Percentiles rank a stretch among this genome's conserved stretches.
Conservation (phyloP, 2,797 vertebrate genomes). For the Sebastes nivosus region DNA sequence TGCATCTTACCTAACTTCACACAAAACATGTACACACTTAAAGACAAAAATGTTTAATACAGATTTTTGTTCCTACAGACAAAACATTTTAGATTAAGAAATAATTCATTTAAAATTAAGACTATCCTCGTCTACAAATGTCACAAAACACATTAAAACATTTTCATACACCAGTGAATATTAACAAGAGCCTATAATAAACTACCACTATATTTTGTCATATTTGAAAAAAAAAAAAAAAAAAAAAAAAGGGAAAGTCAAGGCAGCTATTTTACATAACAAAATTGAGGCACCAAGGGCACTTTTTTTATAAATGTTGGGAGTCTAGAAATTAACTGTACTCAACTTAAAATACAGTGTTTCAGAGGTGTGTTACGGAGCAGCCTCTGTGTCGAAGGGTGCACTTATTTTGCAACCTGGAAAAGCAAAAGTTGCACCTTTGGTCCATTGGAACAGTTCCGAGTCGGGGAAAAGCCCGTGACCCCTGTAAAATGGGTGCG, state of each 20-base stretch:
- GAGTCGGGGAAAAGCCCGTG: neutral
- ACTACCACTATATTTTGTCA: conserved; percentile 37
- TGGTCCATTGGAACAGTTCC: conserved; percentile 61
- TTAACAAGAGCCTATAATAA: conserved; percentile 63
- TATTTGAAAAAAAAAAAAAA: conserved; percentile 10
- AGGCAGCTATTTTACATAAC: conserved; percentile 65
- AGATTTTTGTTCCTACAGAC: conserved; percentile 38
- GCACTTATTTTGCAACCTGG: conserved; percentile 6
- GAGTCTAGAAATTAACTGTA: conserved; percentile 24
- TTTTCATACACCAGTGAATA: conserved; percentile 56
- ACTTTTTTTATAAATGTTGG: conserved; percentile 23
- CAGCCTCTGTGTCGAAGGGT: conserved; percentile 20
- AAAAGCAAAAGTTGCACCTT: conserved; percentile 58
- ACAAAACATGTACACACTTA: neutral
- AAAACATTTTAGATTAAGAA: conserved; percentile 72
- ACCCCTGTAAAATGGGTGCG: neutral
- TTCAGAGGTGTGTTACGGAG: conserved; percentile 35
- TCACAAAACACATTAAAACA: conserved; percentile 55
- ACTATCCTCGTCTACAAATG: conserved; percentile 35
- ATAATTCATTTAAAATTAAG: conserved; percentile 51
- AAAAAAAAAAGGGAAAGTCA: conserved; percentile 3
- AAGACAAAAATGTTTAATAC: conserved; percentile 66
- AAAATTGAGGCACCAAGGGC: conserved; percentile 58
- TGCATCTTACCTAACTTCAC: neutral
- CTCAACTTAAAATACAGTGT: conserved; percentile 10